These are phyloP conservation scores for Struthio camelus DNA, from an alignment of 2,113 vertebrate species.

Conservation along the genomic window DNA sequence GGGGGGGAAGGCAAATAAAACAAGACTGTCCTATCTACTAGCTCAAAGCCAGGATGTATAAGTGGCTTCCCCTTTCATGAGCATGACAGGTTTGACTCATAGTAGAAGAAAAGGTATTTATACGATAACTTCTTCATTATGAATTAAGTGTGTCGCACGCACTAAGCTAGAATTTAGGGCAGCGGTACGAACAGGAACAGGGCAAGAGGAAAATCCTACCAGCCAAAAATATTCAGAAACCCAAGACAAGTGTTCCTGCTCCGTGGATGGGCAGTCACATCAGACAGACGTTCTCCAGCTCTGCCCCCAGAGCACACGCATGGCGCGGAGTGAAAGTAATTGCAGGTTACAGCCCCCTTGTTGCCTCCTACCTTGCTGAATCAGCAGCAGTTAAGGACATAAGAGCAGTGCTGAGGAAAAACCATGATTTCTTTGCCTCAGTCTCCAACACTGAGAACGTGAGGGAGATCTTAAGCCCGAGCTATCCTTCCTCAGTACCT, in stretches of 20 bases:
- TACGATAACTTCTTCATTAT: not conserved
- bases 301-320: not conserved
- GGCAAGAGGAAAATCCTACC: not conserved
- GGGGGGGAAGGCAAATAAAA: rapidly evolving
- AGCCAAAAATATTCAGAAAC: not conserved
- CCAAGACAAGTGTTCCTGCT: too few species aligned
- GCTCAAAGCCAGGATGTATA: rapidly evolving
- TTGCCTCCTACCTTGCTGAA: not conserved
- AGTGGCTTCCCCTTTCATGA: not conserved
- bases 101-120: not conserved
- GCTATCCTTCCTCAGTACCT: not conserved
- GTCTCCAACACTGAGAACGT: not conserved
- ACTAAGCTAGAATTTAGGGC: not conserved
- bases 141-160: not conserved
- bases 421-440: not conserved
- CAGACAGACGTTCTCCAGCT: rapidly evolving
- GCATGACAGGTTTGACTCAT: not conserved
- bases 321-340: too few species aligned
- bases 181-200: not conserved
- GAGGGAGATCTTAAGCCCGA: not conserved
- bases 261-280: not conserved
- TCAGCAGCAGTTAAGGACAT: not conserved
- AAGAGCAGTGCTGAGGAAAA: not conserved
- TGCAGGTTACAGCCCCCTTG: not conserved
- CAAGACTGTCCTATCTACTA: too few species aligned